A percentile compares a stretch with the other conserved stretches of the same genome.
Conservation (phyloP, 2,888 invertebrate species). For the Atrina japonica region DNA sequence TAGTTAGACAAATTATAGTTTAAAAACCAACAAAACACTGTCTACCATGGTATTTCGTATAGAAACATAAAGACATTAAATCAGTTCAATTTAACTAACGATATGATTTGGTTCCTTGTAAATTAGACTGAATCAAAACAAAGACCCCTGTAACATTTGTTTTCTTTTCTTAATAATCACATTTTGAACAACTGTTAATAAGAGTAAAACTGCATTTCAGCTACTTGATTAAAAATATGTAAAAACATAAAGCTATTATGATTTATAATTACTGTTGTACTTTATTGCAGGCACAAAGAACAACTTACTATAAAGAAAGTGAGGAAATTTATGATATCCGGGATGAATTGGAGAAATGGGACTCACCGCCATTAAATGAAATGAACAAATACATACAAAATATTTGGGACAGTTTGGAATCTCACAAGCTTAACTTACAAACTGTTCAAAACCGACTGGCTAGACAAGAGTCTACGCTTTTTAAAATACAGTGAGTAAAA, state of each 20-base stretch:
- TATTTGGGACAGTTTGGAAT: slow-evolving; percentile 64
- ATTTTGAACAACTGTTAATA: background rate
- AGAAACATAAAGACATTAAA: no score
- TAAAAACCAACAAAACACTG: no score
- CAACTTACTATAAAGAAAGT: slow-evolving; percentile 58
- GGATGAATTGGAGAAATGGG: slow-evolving; percentile 68
- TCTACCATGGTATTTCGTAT: no score
- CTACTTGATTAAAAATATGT: background rate
- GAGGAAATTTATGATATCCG: slow-evolving; percentile 64
- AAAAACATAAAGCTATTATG: background rate
- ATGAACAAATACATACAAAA: slow-evolving; percentile 66
- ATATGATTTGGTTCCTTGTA: no score
- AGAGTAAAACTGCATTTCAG: background rate
- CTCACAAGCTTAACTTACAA: slow-evolving; percentile 65
- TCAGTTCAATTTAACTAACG: no score
- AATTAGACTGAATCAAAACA: no score
- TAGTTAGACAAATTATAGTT: no score
- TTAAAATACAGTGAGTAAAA: slow-evolving; percentile 67
- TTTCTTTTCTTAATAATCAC: background rate
- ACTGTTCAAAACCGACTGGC: slow-evolving; percentile 68
- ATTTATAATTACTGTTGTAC: background rate
- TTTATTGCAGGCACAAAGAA: slow-evolving; percentile 47
- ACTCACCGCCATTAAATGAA: slow-evolving; percentile 67
- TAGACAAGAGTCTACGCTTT: slow-evolving; percentile 64
- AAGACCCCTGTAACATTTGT: no score